Conservation (phyloP, 1,140 invertebrate species). For the Hyposmocoma kahamanoa region DNA sequence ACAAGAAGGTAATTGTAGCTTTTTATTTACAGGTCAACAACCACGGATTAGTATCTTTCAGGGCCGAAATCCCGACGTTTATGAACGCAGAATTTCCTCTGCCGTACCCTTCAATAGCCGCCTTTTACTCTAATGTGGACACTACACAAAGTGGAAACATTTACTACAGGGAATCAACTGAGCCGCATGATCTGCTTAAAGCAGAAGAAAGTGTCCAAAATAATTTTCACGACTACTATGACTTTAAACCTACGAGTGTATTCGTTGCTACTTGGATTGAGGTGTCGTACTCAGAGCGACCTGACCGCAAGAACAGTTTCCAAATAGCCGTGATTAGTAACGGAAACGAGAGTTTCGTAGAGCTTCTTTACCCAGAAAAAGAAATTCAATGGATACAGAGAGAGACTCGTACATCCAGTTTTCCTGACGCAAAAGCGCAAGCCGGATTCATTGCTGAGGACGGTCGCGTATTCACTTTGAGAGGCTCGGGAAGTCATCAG, state of each 20-base stretch:
- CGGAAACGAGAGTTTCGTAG: slow-evolving; percentile 86
- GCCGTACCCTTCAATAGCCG: slow-evolving; percentile 91
- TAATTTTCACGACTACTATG: slow-evolving; percentile 79
- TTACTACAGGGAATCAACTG: slow-evolving; percentile 85
- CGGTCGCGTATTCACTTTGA: slow-evolving; percentile 81
- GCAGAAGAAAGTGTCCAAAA: slow-evolving; percentile 80
- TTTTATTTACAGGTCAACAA: slow-evolving; percentile 85
- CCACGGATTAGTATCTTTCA: slow-evolving; percentile 93
- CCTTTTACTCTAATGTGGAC: slow-evolving; percentile 94
- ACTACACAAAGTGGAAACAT: slow-evolving; percentile 83
- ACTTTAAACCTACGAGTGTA: slow-evolving; percentile 78
- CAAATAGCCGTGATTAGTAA: slow-evolving; percentile 90
- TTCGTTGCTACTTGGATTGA: slow-evolving; percentile 86
- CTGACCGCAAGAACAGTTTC: slow-evolving; percentile 79
- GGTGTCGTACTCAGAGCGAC: slow-evolving; percentile 75
- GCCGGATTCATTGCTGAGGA: slow-evolving; percentile 92
- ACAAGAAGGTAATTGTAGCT: no score
- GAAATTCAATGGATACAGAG: slow-evolving; percentile 95
- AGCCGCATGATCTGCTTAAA: slow-evolving; percentile 77
- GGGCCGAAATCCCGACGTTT: slow-evolving; percentile 88
- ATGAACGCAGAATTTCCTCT: slow-evolving; percentile 92
- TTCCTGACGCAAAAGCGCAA: slow-evolving; percentile 92
- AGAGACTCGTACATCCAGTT: slow-evolving; percentile 76
- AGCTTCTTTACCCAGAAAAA: slow-evolving; percentile 89
- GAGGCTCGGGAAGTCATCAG: slow-evolving; percentile 91